Base-by-base conservation (phyloP, 2,888 invertebrate species). In the Argyresthia goedartella region DNA sequence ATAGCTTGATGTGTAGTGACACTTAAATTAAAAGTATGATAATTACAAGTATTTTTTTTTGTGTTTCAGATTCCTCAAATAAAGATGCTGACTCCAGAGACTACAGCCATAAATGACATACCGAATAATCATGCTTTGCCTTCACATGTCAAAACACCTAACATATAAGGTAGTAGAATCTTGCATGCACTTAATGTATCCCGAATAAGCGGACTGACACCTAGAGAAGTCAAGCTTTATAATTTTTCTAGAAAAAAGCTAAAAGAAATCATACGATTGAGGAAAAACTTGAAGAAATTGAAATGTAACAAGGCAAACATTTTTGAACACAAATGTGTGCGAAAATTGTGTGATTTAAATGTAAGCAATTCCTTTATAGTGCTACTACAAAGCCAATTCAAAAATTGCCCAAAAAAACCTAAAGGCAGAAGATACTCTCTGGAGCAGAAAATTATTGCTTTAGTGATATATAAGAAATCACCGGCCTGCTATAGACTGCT, bases 401-500 rank as follows among this genome's bases (percentile, higher is more conserved):
- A 52, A 53, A 56, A 56, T 49, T 46, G 36, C 8, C 49, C 52
- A 3, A 56, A 52, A 46, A 56, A 43, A n/a, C 47, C 42, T 45
- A 53, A 55, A 51, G 50, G 51, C 1, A 51, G 54, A 47, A 53
- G 55, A 47, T 55, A 49, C 34, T 54, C 10, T n/a, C 15, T 52
- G 34, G 44, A 54, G 8, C 41, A 52, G 13, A 55, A 56, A 53
- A 45, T 54, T 34, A 54, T 56, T 48, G 54, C 55, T 35, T 34
- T 57, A 46, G 50, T 46, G 13, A 54, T 61, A n/a, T 62, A 57
- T 46, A 62, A 61, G 57, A 59, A 56, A 25, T 64, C 59, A 10
- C 57, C 56, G 16, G 51, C 58, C 7, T 62, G 61, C 33, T 62
- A 62, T 46, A 54, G 58, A 25, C 43, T 62, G n/a, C 52, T 62